These are phyloP conservation scores for Lethrus apterus DNA, from an alignment of 1,140 invertebrate species.

Conservation along the genomic window DNA sequence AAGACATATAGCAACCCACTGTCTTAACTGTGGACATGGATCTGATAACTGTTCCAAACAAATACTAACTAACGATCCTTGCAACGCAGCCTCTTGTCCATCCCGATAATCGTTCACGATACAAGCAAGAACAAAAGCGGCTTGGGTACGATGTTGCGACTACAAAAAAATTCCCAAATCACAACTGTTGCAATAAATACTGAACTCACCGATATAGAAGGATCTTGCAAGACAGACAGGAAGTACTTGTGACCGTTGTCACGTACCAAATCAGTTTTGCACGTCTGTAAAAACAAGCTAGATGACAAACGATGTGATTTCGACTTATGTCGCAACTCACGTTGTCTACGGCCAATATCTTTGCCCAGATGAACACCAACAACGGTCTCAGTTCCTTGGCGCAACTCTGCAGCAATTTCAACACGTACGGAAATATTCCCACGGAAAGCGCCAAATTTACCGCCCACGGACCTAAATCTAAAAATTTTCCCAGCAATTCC, in stretches of 20 bases:
- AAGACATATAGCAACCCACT: constrained; percentile 90
- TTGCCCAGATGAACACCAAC: constrained; percentile 98
- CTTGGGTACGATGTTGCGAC: constrained; percentile 80
- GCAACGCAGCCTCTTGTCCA: constrained; percentile 80
- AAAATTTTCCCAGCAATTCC: constrained; percentile 89
- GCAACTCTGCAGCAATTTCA: constrained; percentile 90
- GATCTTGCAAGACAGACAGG: constrained; percentile 79
- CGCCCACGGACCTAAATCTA: constrained; percentile 95
- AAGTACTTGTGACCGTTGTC: constrained; percentile 96
- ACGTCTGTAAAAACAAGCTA: constrained; percentile 57
- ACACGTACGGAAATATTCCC: constrained; percentile 97
- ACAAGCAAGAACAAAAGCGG: constrained; percentile 85
- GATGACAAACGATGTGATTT: too few relatives aligned
- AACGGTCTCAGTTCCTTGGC: constrained; percentile 85
- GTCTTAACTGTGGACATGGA: constrained; percentile 56
- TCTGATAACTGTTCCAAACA: constrained; percentile 77
- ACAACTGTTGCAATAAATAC: background rate
- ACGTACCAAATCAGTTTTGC: constrained; percentile 91
- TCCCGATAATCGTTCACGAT: constrained; percentile 83
- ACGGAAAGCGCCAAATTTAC: constrained; percentile 93
- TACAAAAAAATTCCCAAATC: constrained; percentile 38
- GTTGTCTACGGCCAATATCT: constrained; percentile 94
- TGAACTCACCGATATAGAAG: constrained; percentile 64
- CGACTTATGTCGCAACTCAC: too few relatives aligned
- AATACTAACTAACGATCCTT: constrained; percentile 80